phyloP scores from a whole-genome alignment of 2,797 vertebrate genomes.

The Coregonus sp. region DNA sequence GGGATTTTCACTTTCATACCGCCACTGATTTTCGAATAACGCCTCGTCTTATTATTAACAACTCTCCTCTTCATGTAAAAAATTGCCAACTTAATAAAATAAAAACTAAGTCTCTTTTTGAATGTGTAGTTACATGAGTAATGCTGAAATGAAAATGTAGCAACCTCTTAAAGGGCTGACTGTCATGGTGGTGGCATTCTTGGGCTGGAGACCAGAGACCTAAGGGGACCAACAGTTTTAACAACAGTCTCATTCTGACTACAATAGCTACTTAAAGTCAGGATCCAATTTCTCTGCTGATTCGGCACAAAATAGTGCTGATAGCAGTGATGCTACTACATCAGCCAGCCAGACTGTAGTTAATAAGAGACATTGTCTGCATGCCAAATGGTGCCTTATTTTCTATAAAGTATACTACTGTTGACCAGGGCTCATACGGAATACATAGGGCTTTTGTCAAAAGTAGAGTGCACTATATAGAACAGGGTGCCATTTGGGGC shows the following conservation, averaged over 20 bases:
- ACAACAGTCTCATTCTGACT: background rate
- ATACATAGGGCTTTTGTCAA: background rate
- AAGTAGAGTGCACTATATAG: background rate
- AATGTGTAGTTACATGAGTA: too few species aligned
- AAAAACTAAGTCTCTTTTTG: too few species aligned
- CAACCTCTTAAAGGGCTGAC: constrained; percentile 4
- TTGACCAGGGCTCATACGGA: background rate
- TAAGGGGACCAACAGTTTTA: background rate
- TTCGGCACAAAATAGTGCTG: constrained; percentile 41
- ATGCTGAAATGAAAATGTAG: background rate
- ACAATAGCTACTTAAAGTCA: background rate
- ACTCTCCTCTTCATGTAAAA: background rate
- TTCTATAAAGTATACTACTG: background rate
- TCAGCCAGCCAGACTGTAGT: constrained; percentile 23
- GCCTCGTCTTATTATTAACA: background rate
- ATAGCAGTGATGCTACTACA: constrained; percentile 13
- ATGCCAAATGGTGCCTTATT: background rate
- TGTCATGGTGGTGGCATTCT: constrained; percentile 1
- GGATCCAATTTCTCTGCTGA: constrained; percentile 42
- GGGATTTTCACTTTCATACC: background rate
- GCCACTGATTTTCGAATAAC: background rate
- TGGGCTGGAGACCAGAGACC: constrained; percentile 10
- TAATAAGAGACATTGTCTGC: constrained; percentile 9
- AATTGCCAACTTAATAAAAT: too few species aligned
- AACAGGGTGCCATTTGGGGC: background rate